Evolutionary conservation across 2,113 vertebrate species (phyloP).

Genomic region (Percina caprodes): DNA sequence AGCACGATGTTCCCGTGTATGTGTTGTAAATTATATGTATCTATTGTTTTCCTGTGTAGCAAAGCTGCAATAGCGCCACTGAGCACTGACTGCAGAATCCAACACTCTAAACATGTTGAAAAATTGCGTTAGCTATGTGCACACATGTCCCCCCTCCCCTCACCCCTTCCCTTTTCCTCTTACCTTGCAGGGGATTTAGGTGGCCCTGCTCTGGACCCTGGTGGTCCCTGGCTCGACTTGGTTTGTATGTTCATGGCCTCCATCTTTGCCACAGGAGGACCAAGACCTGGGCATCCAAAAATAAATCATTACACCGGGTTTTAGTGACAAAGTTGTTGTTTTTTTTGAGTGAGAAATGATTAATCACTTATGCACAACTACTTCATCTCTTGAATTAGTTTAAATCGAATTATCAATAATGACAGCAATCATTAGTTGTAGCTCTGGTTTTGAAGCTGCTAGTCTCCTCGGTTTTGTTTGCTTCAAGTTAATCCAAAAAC

Average conservation of each 20-base stretch:
- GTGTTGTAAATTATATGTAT: conserved; percentile 4
- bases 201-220: conserved; percentile 86
- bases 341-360: background rate
- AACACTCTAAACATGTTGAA: background rate
- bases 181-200: conserved; percentile 88
- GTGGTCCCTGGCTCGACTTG: conserved; percentile 82
- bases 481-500: background rate
- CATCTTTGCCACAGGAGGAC: conserved; percentile 88
- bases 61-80: background rate
- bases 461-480: background rate
- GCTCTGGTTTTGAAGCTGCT: background rate
- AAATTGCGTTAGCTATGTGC: background rate
- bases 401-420: background rate
- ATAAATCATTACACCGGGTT: background rate
- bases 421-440: background rate
- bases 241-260: conserved; percentile 89
- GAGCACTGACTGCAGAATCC: background rate
- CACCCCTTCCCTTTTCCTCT: background rate
- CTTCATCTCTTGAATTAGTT: background rate
- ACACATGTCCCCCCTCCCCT: background rate
- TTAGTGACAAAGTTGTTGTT: background rate
- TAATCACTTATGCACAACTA: background rate
- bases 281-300: conserved; percentile 73
- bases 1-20: background rate
- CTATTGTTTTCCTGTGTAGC: background rate